Conservation (phyloP, 2,888 invertebrate species). For the Panopea generosa region DNA sequence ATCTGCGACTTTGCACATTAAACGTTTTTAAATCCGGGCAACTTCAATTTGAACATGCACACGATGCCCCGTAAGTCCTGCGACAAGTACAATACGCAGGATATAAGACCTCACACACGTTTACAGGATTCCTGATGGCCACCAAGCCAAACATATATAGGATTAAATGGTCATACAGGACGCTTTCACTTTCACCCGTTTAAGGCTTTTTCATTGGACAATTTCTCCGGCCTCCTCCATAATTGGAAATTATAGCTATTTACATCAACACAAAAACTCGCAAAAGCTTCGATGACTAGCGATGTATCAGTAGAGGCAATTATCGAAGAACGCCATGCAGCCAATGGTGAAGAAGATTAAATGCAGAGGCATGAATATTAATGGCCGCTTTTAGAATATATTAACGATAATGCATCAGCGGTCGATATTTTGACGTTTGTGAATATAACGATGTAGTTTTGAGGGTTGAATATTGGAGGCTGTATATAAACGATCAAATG, state of each 20-base stretch:
- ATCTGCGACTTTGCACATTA: too few species aligned
- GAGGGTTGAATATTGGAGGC: too few species aligned
- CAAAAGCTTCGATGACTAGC: not conserved
- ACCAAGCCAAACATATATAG: conserved; percentile 38
- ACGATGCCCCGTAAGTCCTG: too few species aligned
- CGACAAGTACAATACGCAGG: too few species aligned
- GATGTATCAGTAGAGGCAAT: conserved; percentile 14
- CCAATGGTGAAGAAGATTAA: conserved; percentile 14
- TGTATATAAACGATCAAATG: too few species aligned
- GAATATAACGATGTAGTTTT: too few species aligned
- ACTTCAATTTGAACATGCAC: too few species aligned
- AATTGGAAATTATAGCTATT: conserved; percentile 59
- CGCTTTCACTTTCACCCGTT: conserved; percentile 37
- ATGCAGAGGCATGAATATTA: conserved; percentile 46
- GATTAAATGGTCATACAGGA: conserved; percentile 47
- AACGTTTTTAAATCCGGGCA: too few species aligned
- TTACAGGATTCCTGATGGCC: conserved; percentile 37
- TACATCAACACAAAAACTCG: conserved; percentile 45
- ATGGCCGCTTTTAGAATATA: conserved; percentile 12
- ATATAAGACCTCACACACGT: conserved; percentile 25
- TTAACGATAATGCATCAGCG: not conserved
- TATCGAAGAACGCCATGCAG: conserved; percentile 18
- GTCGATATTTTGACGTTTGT: not conserved
- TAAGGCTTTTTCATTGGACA: conserved; percentile 43
- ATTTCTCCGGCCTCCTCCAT: conserved; percentile 33